Percentiles rank a stretch among this genome's conserved stretches.
Conservation (phyloP, 1,140 invertebrate species). For the Microplitis demolitor region DNA sequence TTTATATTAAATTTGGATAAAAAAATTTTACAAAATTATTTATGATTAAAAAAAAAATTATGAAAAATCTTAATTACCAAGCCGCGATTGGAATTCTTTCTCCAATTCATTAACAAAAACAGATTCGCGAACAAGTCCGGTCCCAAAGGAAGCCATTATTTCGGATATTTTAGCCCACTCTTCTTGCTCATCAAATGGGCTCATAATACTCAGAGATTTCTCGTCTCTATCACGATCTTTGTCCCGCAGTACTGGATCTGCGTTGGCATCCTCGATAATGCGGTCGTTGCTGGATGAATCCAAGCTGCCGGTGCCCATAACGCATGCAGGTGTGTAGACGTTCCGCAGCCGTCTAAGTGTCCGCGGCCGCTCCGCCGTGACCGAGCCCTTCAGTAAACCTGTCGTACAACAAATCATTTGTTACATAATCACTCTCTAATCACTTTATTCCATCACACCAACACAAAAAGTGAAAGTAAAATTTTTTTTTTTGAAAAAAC, state of each 20-base stretch:
- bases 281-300: slow-evolving; percentile 57
- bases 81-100: slow-evolving; percentile 77
- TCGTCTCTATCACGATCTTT: slow-evolving; percentile 57
- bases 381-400: slow-evolving; percentile 80
- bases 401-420: slow-evolving; percentile 34
- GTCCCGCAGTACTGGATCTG: slow-evolving; percentile 38
- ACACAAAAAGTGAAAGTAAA: too few relatives aligned
- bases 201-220: slow-evolving; percentile 75
- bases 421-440: too few relatives aligned
- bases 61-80: slow-evolving; percentile 58
- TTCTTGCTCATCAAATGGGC: slow-evolving; percentile 89
- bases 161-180: slow-evolving; percentile 95
- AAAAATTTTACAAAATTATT: neutral
- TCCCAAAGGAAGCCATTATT: slow-evolving; percentile 91
- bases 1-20: too few relatives aligned
- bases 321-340: slow-evolving; percentile 58
- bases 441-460: too few relatives aligned
- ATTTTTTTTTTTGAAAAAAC: too few relatives aligned
- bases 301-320: slow-evolving; percentile 52
- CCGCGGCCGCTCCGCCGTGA: slow-evolving; percentile 74
- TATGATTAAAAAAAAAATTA: neutral
- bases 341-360: slow-evolving; percentile 71
- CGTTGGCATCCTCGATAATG: slow-evolving; percentile 62
- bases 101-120: slow-evolving; percentile 84
- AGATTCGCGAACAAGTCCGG: slow-evolving; percentile 77